Evolutionary conservation across 1,140 invertebrate genomes (phyloP).

Genomic region (Tetramorium parvispinum): DNA sequence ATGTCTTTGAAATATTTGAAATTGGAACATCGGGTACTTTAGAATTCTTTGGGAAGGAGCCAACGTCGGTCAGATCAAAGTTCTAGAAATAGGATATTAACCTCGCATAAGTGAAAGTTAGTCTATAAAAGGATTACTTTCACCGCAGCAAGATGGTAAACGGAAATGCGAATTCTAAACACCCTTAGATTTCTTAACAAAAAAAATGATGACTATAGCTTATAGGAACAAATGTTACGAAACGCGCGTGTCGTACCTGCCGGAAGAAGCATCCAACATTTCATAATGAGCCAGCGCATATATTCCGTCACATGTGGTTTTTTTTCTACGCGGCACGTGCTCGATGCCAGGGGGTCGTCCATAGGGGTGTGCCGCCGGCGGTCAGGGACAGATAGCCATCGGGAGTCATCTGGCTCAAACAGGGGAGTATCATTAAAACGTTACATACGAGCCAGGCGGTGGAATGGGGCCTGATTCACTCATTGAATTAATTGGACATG

Average conservation of each 20-base stretch:
- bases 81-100: background rate
- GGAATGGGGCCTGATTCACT: slow-evolving; percentile 78
- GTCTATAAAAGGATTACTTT: slow-evolving; percentile 15
- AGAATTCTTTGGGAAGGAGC: background rate
- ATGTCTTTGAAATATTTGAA: background rate
- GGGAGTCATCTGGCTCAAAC: slow-evolving; percentile 82
- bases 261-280: slow-evolving; percentile 61
- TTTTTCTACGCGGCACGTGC: slow-evolving; percentile 79
- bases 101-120: background rate
- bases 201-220: background rate
- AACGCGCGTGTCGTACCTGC: slow-evolving; percentile 27
- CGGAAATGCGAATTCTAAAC: background rate
- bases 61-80: background rate
- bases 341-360: slow-evolving; percentile 71
- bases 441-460: slow-evolving; percentile 71
- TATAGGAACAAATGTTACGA: slow-evolving; percentile 18
- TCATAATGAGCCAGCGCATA: slow-evolving; percentile 70
- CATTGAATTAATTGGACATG: slow-evolving; percentile 82
- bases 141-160: background rate
- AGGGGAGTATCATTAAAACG: slow-evolving; percentile 82
- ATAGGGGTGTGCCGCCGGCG: slow-evolving; percentile 79
- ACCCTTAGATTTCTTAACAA: background rate
- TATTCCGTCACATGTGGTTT: slow-evolving; percentile 82
- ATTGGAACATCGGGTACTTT: background rate
- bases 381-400: slow-evolving; percentile 84